phyloP scores from a whole-genome alignment of 2,113 vertebrate species.

The Xyliphius kryptos region DNA sequence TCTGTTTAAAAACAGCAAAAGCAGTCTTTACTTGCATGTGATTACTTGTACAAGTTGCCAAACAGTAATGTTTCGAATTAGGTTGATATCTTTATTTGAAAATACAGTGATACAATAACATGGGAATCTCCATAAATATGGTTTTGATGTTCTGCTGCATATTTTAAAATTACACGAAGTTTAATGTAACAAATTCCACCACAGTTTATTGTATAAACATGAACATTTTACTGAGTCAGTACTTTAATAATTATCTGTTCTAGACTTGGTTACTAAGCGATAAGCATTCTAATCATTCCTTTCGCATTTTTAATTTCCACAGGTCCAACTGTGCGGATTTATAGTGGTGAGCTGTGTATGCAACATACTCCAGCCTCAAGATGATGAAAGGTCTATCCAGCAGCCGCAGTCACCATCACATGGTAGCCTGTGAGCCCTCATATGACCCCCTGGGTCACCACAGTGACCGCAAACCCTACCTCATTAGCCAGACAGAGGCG shows the following conservation, averaged over 20 bases:
- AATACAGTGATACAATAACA: too few species aligned
- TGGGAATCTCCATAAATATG: too few species aligned
- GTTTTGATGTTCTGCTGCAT: too few species aligned
- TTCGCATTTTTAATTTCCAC: conserved; percentile 6
- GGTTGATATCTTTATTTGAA: too few species aligned
- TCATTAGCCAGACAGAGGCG: conserved; percentile 82
- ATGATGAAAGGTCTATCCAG: conserved; percentile 98
- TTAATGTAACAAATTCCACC: too few species aligned
- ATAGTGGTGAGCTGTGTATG: conserved; percentile 20
- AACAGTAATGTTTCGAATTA: neutral
- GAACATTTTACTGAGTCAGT: too few species aligned
- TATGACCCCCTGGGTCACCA: conserved; percentile 84
- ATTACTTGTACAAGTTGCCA: conserved; percentile 17
- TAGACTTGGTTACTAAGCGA: too few species aligned
- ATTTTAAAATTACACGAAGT: too few species aligned
- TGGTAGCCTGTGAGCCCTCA: conserved; percentile 79
- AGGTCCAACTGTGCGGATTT: conserved; percentile 23
- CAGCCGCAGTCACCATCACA: conserved; percentile 91
- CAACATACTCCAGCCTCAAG: conserved; percentile 60
- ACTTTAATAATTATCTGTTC: too few species aligned
- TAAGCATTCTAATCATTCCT: neutral
- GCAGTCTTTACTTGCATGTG: conserved; percentile 30
- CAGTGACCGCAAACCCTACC: conserved; percentile 85
- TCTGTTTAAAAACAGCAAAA: conserved; percentile 11
- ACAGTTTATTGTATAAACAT: too few species aligned